phyloP scores from a whole-genome alignment of 2,888 invertebrate species.

The Saturnia pavonia region DNA sequence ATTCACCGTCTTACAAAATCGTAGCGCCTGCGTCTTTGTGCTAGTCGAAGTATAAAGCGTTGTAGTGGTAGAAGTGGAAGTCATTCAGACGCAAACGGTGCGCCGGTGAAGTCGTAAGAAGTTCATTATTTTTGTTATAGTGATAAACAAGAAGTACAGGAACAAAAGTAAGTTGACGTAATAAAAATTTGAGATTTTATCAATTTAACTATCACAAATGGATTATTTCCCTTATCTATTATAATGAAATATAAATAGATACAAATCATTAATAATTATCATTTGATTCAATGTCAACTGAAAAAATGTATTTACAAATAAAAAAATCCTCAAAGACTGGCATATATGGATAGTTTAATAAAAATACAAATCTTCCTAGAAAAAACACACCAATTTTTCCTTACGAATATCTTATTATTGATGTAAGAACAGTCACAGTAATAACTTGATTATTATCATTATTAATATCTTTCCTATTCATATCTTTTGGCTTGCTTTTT shows the following conservation, averaged over 20 bases:
- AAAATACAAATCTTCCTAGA: neutral
- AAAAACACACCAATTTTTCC: neutral
- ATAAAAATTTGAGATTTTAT: slow-evolving; percentile 17
- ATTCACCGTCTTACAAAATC: slow-evolving; percentile 78
- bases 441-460: neutral
- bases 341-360: neutral
- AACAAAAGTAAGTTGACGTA: slow-evolving; percentile 62
- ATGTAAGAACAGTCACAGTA: neutral
- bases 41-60: slow-evolving; percentile 78
- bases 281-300: neutral
- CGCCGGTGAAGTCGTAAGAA: slow-evolving; percentile 69
- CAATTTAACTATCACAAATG: neutral
- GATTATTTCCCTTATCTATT: neutral
- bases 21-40: slow-evolving; percentile 70
- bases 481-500: neutral
- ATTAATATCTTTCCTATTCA: neutral
- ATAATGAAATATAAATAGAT: neutral
- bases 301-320: neutral
- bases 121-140: slow-evolving; percentile 47
- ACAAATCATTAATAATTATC: neutral
- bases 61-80: slow-evolving; percentile 67
- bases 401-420: neutral
- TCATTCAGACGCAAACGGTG: slow-evolving; percentile 77
- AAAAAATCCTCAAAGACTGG: neutral
- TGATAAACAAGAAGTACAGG: slow-evolving; percentile 58